Conservation (phyloP, 2,797 vertebrate species). For the Coranthus polyacanthus region DNA sequence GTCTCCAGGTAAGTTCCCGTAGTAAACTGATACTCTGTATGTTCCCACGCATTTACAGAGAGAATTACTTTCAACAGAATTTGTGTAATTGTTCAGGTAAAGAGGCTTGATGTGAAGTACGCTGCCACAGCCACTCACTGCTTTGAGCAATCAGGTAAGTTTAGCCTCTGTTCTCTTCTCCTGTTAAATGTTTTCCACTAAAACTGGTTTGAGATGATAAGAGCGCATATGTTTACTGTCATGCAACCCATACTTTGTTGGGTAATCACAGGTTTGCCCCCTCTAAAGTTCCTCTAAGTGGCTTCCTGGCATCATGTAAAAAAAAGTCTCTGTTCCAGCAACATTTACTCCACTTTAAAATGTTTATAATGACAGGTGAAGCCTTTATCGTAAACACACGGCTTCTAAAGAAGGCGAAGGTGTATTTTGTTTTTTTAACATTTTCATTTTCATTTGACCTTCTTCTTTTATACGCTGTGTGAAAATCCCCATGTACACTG, state of each 20-base stretch:
- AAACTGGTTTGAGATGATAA: neutral
- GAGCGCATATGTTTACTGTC: slow-evolving; percentile 1
- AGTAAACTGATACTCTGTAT: neutral
- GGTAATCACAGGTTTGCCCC: no score
- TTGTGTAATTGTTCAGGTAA: slow-evolving; percentile 69
- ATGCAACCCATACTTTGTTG: no score
- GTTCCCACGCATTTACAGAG: neutral
- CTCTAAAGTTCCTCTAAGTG: no score
- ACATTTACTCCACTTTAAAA: neutral
- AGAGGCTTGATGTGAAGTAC: slow-evolving; percentile 73
- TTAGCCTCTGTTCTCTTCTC: neutral
- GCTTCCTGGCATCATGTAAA: no score
- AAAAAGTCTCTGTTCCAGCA: no score
- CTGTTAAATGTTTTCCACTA: neutral
- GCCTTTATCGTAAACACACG: slow-evolving; percentile 11
- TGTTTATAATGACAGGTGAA: neutral
- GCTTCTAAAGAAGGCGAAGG: neutral
- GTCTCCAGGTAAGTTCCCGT: slow-evolving; percentile 73
- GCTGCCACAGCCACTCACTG: slow-evolving; percentile 69
- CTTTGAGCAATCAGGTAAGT: slow-evolving; percentile 74
- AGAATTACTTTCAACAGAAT: neutral
- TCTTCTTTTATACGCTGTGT: neutral
- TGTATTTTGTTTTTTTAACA: no score
- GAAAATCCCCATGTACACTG: neutral
- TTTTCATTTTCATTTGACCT: no score